Conservation (phyloP, 2,113 vertebrate genomes). For the Conger conger region DNA sequence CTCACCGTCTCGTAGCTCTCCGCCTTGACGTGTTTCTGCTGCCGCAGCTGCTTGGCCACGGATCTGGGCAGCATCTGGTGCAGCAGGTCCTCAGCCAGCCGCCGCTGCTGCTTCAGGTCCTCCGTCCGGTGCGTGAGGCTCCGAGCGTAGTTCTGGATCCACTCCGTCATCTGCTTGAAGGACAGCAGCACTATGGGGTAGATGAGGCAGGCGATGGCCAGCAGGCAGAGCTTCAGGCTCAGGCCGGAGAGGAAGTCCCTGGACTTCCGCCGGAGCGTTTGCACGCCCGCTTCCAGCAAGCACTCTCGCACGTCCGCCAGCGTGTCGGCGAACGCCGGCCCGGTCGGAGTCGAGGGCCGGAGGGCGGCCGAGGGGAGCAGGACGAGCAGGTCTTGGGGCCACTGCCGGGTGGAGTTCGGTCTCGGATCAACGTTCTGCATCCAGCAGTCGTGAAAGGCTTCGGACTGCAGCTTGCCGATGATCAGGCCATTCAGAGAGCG, state of each 20-base stretch:
- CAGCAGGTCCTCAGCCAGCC: constrained; percentile 80
- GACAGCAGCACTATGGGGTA: constrained; percentile 80
- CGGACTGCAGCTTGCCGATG: constrained; percentile 65
- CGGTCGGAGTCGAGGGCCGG: constrained; percentile 23
- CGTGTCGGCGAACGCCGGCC: constrained; percentile 27
- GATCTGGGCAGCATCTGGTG: constrained; percentile 89
- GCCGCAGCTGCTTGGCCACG: constrained; percentile 82
- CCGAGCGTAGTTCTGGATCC: constrained; percentile 79
- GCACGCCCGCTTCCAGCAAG: constrained; percentile 56
- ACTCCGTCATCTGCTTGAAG: constrained; percentile 83
- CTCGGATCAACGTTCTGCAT: constrained; percentile 58
- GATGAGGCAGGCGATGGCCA: constrained; percentile 73
- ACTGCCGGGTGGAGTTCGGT: constrained; percentile 48
- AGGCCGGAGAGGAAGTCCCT: constrained; percentile 63
- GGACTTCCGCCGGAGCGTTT: constrained; percentile 62
- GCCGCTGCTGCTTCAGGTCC: constrained; percentile 74
- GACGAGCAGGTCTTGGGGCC: constrained; percentile 21
- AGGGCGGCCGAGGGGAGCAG: constrained; percentile 11
- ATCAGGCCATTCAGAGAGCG: constrained; percentile 49
- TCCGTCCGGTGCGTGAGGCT: constrained; percentile 75
- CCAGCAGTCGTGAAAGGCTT: constrained; percentile 70
- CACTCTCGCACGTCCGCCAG: constrained; percentile 56
- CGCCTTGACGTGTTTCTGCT: constrained; percentile 76
- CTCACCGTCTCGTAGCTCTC: constrained; percentile 85
- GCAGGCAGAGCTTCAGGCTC: constrained; percentile 74